These are phyloP conservation scores for Oophaga pumilio DNA, from an alignment of 2,113 vertebrate genomes.

Conservation along the genomic window DNA sequence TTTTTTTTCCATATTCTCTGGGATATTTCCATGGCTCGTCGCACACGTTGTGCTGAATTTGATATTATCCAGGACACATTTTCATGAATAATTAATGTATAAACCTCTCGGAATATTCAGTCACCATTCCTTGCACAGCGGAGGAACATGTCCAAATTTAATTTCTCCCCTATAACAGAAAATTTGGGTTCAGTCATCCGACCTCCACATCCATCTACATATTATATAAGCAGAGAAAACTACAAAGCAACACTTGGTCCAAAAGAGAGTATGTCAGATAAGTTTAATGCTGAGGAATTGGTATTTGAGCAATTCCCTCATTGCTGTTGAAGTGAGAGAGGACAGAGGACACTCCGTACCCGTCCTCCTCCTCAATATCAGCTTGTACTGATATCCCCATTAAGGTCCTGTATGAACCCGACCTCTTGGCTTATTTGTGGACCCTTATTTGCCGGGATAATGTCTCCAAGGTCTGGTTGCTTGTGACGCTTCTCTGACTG, in stretches of 20 bases:
- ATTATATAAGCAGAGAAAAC: too few species aligned
- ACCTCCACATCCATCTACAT: too few species aligned
- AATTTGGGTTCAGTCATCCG: too few species aligned
- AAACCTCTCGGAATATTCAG: background rate
- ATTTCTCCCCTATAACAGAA: background rate
- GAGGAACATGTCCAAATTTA: background rate
- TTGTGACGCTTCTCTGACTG: background rate
- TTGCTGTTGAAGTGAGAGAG: background rate
- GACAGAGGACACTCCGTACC: too few species aligned
- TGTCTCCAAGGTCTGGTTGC: background rate
- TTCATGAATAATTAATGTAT: constrained; percentile 19
- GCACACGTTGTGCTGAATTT: background rate
- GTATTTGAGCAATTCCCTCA: background rate
- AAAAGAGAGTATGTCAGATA: background rate
- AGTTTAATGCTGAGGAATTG: background rate
- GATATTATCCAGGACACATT: constrained; percentile 14
- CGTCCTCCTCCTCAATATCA: too few species aligned
- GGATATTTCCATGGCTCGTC: background rate
- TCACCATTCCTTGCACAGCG: background rate
- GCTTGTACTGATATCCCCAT: too few species aligned
- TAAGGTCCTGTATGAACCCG: background rate
- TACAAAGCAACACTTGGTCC: too few species aligned
- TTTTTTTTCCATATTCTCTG: background rate
- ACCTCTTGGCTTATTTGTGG: too few species aligned
- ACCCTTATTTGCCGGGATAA: too few species aligned